Conservation (phyloP, 2,113 vertebrate genomes). For the Malurus elegans region DNA sequence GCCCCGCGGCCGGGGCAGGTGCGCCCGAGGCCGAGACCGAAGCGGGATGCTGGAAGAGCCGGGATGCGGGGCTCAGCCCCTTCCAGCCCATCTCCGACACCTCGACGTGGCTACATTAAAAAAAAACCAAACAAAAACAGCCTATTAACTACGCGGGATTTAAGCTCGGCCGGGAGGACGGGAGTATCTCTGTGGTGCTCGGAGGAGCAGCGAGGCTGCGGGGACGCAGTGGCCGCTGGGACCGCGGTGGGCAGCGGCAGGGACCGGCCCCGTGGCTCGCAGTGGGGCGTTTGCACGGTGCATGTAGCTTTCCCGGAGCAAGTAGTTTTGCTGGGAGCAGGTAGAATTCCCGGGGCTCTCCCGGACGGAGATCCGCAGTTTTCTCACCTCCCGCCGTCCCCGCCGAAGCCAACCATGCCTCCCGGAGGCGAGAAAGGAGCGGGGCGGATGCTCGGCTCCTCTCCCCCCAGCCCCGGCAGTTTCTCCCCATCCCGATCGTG, state of each 20-base stretch:
- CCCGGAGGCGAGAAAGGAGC: neutral
- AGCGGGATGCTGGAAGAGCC: neutral
- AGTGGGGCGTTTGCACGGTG: neutral
- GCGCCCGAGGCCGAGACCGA: neutral
- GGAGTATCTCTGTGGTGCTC: neutral
- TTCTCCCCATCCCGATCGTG: neutral
- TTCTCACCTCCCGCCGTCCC: neutral
- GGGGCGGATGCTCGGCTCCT: neutral
- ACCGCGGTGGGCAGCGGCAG: neutral
- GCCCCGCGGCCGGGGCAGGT: neutral
- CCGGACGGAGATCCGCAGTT: neutral
- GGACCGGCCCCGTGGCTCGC: neutral
- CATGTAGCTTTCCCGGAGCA: neutral
- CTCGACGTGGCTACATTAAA: neutral
- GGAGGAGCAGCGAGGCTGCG: neutral
- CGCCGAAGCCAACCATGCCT: neutral
- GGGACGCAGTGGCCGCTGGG: neutral
- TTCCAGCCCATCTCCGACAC: neutral
- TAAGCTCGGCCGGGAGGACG: neutral
- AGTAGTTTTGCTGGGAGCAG: neutral
- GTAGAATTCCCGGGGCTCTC: neutral
- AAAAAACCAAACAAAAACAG: no score
- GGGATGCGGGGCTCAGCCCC: neutral
- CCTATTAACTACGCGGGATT: neutral
- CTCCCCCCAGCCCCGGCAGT: neutral